phyloP scores from a whole-genome alignment of 2,888 invertebrate genomes.

The Calameuta pallipes region DNA sequence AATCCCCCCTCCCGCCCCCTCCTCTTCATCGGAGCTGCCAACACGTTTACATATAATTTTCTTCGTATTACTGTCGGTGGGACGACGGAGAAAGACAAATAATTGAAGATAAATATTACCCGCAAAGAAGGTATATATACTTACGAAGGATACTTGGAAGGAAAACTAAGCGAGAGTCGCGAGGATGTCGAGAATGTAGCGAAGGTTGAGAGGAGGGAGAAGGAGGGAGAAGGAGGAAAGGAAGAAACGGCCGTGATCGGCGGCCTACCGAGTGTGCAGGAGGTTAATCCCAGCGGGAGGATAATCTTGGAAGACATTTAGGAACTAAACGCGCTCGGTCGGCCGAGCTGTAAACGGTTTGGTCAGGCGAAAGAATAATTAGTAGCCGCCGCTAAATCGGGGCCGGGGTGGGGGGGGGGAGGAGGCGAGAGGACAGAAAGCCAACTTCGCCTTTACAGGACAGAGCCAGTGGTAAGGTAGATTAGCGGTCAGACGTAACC shows the following conservation, averaged over 20 bases:
- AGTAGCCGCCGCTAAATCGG: constrained; percentile 43
- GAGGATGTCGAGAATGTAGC: not conserved
- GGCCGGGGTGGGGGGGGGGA: not conserved
- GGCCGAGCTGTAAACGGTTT: constrained; percentile 32
- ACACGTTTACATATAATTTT: too few species aligned
- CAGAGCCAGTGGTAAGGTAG: constrained; percentile 50
- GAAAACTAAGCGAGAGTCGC: not conserved
- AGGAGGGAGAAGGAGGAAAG: too few species aligned
- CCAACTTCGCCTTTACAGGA: constrained; percentile 49
- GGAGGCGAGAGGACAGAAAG: constrained; percentile 34
- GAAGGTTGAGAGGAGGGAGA: not conserved
- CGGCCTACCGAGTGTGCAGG: not conserved
- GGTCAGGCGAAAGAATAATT: constrained; percentile 55
- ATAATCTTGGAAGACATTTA: constrained; percentile 11
- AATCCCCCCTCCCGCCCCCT: not conserved
- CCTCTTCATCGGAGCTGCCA: not conserved
- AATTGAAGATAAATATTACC: not conserved
- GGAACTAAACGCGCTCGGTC: constrained; percentile 7
- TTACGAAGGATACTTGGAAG: not conserved
- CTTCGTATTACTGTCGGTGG: too few species aligned
- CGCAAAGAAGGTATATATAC: not conserved
- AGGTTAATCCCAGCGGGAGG: not conserved
- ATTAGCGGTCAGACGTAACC: constrained; percentile 56
- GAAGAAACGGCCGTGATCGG: too few species aligned
- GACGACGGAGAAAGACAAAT: not conserved